Evolutionary conservation across 2,797 vertebrate genomes (phyloP), one percentile per base, ranked within the genome.

Genomic region (Cuculus canorus): DNA sequence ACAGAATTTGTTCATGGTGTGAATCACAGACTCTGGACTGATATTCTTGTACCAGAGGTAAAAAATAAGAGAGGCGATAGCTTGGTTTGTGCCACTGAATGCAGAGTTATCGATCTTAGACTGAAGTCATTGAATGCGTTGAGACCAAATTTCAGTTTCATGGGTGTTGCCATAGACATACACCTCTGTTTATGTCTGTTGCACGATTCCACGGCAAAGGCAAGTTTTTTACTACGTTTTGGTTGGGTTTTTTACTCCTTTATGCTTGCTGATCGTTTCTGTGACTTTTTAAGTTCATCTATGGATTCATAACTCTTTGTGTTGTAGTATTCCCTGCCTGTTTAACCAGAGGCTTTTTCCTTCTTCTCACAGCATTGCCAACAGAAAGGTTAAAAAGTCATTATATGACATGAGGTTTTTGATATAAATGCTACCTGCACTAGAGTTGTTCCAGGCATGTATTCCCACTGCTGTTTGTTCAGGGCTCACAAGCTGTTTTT

Each of bases 391-490:
- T 71, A 37, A 50, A 57, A 56, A 45, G 22, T 30, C 43, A 24
- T 27, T 32, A n/a, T 35, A 17, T 13, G 57, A 54, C 25, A 35
- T 27, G 32, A 72, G 3, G 0, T 1, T 3, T 30, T 33, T 45
- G 21, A 12, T 50, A 61, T 17, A 75, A 81, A 23, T 28, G 9
- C 15, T 75, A 17, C 25, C 7, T 63, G 7, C 11, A 50, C 17
- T n/a, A 63, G n/a, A 68, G 50, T 24, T 50, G 23, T 32, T 32
- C 19, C 28, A 18, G 0, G 3, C 1, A 0, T 81, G 35, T 23
- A 60, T 53, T 17, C 39, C 9, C 37, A 50, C 14, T n/a, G n/a
- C 15, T 81, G 19, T 7, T 69, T 11, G 3, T 43, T 69, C 24
- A 63, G 27, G 16, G 28, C 43, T 61, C 15, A 22, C 27, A 64